Evolutionary conservation across 2,113 vertebrate genomes (phyloP).

Genomic region (Cygnus atratus): DNA sequence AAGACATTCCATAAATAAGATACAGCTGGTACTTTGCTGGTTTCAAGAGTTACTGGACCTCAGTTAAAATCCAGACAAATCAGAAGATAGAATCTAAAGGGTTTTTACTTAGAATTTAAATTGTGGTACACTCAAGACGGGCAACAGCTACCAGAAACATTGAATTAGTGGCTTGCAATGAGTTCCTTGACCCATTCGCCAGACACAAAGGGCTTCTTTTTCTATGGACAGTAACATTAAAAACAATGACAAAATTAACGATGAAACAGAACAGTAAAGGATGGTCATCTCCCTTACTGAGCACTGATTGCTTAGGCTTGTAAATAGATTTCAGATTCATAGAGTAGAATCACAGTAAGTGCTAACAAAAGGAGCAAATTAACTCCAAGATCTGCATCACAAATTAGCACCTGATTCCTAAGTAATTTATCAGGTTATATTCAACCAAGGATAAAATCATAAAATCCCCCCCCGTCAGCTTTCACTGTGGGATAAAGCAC

Average conservation of each 20-base stretch:
- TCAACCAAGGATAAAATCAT: not conserved
- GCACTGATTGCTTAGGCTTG: not conserved
- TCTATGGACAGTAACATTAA: not conserved
- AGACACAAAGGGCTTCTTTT: not conserved
- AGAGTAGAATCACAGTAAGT: too few species aligned
- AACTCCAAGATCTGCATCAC: not conserved
- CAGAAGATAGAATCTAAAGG: not conserved
- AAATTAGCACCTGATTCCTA: not conserved
- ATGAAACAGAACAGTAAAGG: not conserved
- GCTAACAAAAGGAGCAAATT: not conserved
- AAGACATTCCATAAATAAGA: too few species aligned
- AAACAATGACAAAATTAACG: too few species aligned
- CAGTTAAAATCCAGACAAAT: not conserved
- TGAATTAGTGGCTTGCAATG: not conserved
- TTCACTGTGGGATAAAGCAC: not conserved
- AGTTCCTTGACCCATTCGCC: not conserved
- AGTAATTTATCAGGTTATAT: not conserved
- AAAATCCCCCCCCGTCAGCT: not conserved
- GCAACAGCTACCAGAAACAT: not conserved
- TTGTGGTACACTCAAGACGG: not conserved
- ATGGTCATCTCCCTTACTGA: not conserved
- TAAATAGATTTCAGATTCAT: not conserved
- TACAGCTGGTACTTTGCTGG: not conserved
- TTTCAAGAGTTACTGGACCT: not conserved
- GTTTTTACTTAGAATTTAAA: not conserved